phyloP scores from a whole-genome alignment of 2,113 vertebrate genomes.

The Micronycteris hirsuta region DNA sequence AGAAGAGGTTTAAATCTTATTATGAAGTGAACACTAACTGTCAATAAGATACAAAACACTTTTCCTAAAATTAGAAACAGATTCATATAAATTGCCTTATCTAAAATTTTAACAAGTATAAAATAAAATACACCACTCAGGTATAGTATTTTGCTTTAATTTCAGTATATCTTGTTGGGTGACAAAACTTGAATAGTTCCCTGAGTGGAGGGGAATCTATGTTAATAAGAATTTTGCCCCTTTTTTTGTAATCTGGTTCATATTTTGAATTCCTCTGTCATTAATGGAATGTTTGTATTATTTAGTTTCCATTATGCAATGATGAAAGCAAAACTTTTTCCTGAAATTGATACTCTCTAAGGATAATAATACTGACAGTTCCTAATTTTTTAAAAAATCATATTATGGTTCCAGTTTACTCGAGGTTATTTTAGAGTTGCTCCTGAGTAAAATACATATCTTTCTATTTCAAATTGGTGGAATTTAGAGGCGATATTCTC shows the following conservation, averaged over 20 bases:
- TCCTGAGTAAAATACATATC: neutral
- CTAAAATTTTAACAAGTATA: neutral
- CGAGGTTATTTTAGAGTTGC: neutral
- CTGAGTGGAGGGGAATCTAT: neutral
- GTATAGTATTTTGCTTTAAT: neutral
- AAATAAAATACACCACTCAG: neutral
- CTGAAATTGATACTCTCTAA: neutral
- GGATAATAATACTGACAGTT: neutral
- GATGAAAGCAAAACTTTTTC: slow-evolving; percentile 77
- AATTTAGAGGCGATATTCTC: neutral
- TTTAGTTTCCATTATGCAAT: slow-evolving; percentile 71
- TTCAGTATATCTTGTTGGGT: neutral
- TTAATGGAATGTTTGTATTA: slow-evolving; percentile 70
- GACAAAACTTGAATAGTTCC: neutral
- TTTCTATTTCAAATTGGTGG: neutral
- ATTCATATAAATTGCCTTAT: neutral
- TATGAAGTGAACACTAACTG: neutral
- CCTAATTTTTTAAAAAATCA: neutral
- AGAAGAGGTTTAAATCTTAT: neutral
- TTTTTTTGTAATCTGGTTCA: slow-evolving; percentile 53
- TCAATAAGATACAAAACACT: neutral
- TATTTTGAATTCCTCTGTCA: slow-evolving; percentile 58
- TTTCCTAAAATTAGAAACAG: slow-evolving; percentile 1
- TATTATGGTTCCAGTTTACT: neutral
- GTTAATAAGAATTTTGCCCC: slow-evolving; percentile 1